phyloP scores from a whole-genome alignment of 2,113 vertebrate genomes.

The Sapayoa aenigma region DNA sequence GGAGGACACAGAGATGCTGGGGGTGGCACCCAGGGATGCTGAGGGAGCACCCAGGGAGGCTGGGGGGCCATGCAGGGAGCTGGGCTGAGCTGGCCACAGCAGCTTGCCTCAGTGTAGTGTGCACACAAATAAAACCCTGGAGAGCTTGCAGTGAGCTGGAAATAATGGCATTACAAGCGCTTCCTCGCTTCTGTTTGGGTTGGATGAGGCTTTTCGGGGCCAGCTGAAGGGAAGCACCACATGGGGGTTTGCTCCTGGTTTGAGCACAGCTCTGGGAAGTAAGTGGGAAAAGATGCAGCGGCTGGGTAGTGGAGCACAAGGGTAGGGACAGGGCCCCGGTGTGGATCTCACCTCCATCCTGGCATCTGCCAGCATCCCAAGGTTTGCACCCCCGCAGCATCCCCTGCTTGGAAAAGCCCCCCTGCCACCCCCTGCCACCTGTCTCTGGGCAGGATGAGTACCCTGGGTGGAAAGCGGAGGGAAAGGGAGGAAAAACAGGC shows the following conservation, averaged over 20 bases:
- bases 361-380: fast-evolving
- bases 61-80: not conserved
- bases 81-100: not conserved
- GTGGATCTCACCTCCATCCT: not conserved
- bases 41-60: not conserved
- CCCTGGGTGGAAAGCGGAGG: not conserved
- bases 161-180: conserved; percentile 28
- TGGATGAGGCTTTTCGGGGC: not conserved
- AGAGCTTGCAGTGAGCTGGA: conserved; percentile 26
- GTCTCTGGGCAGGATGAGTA: not conserved
- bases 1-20: not conserved
- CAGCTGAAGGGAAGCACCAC: not conserved
- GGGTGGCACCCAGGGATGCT: not conserved
- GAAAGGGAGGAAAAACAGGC: fast-evolving
- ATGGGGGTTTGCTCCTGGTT: not conserved
- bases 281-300: fast-evolving
- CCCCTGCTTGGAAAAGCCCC: not conserved
- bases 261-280: not conserved
- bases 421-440: fast-evolving
- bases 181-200: not conserved
- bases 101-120: not conserved
- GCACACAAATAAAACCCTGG: not conserved
- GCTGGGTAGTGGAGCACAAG: not conserved
- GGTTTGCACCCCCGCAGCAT: not conserved
- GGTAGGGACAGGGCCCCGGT: not conserved